These are phyloP conservation scores for Penelope pileata DNA, from an alignment of 2,113 vertebrate genomes.

Conservation along the genomic window DNA sequence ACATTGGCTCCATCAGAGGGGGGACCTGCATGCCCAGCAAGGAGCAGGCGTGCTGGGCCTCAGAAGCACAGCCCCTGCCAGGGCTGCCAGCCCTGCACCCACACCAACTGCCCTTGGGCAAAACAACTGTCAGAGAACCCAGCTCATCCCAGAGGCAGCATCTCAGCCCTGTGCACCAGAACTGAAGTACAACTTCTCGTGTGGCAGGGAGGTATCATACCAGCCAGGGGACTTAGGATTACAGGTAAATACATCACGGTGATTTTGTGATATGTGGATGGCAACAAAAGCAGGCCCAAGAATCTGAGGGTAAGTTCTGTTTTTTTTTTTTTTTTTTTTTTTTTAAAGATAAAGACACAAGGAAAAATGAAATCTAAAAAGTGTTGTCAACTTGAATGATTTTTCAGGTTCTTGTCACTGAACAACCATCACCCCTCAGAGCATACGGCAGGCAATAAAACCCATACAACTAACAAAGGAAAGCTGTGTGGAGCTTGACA, in stretches of 20 bases:
- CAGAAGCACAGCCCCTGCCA: background rate
- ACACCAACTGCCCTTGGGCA: background rate
- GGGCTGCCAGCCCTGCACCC: background rate
- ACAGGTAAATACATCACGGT: accelerated
- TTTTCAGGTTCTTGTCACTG: slow-evolving; percentile 59
- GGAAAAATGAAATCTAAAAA: slow-evolving; percentile 58
- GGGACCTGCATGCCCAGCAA: too few relatives aligned
- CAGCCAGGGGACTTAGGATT: background rate
- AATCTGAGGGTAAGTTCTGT: background rate
- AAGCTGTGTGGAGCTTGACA: slow-evolving; percentile 44
- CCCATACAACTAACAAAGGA: slow-evolving; percentile 63
- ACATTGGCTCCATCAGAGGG: too few relatives aligned
- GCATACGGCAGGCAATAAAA: slow-evolving; percentile 61
- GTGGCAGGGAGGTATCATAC: background rate
- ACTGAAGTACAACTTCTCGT: background rate
- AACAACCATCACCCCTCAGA: slow-evolving; percentile 67
- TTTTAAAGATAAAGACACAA: slow-evolving; percentile 33
- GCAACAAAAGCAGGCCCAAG: background rate
- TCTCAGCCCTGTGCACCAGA: background rate
- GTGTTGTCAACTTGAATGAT: slow-evolving; percentile 61
- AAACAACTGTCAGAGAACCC: background rate
- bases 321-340: background rate
- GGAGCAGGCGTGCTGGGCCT: background rate
- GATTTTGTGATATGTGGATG: background rate
- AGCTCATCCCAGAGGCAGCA: too few relatives aligned